Evolutionary conservation across 2,113 vertebrate species (phyloP).

Genomic region (Saccopteryx leptura): DNA sequence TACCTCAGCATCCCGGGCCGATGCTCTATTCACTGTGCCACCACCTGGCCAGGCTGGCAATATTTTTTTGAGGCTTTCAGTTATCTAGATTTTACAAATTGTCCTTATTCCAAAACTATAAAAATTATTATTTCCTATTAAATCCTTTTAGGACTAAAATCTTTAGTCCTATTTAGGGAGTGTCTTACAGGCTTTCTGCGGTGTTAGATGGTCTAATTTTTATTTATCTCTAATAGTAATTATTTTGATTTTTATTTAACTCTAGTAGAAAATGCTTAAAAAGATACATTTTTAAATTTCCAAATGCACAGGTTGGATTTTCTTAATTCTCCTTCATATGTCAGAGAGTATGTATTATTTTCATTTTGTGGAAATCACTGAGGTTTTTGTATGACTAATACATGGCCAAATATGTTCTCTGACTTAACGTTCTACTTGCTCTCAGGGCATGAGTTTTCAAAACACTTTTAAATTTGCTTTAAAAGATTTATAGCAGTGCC

Average conservation of each 20-base stretch:
- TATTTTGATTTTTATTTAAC: constrained; percentile 33
- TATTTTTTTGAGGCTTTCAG: neutral
- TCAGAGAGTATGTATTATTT: neutral
- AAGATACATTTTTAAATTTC: neutral
- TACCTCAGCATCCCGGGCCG: too few relatives aligned
- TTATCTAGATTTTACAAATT: neutral
- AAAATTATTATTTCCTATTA: neutral
- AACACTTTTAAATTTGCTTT: neutral
- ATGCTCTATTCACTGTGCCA: too few relatives aligned
- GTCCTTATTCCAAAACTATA: neutral
- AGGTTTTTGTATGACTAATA: neutral
- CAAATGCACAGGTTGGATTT: neutral
- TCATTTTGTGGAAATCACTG: neutral
- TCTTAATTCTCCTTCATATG: neutral
- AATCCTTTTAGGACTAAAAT: neutral
- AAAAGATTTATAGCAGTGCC: neutral
- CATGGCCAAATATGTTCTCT: neutral
- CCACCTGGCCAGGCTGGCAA: neutral
- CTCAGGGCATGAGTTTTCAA: neutral
- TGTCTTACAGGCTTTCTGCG: neutral
- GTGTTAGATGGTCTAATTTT: neutral
- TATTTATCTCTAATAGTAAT: neutral
- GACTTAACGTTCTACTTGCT: neutral
- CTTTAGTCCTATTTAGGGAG: neutral
- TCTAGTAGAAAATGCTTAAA: neutral